Evolutionary conservation across 2,113 vertebrate species (phyloP).

Genomic region (Apteryx mantelli): DNA sequence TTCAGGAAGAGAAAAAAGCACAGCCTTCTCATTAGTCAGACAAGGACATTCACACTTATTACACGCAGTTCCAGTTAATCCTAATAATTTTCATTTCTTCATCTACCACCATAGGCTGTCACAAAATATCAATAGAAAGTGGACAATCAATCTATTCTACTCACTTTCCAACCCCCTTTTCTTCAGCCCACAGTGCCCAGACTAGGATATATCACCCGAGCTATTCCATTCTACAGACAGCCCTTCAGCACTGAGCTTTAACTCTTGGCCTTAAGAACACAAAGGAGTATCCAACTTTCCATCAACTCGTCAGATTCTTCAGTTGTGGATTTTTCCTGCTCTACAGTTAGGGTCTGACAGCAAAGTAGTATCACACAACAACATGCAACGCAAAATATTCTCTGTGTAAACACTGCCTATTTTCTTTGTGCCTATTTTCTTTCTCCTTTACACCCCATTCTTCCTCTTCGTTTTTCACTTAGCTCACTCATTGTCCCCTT

Average conservation of each 20-base stretch:
- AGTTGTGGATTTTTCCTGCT: neutral
- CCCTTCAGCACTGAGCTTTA: neutral
- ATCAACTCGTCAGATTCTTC: neutral
- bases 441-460: neutral
- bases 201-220: accelerated
- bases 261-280: neutral
- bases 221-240: neutral
- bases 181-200: neutral
- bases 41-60: neutral
- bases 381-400: neutral
- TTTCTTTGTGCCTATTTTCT: neutral
- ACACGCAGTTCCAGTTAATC: neutral
- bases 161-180: neutral
- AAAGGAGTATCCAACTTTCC: neutral
- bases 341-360: neutral
- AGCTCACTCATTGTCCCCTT: neutral
- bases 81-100: neutral
- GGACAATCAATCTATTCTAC: neutral
- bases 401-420: neutral
- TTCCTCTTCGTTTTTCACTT: neutral
- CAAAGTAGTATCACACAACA: slow-evolving; percentile 6
- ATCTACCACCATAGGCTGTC: neutral
- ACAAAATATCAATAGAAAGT: neutral
- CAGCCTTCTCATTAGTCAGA: neutral
- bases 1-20: neutral